Percentiles rank a stretch among this genome's conserved stretches.
Evolutionary conservation across 2,797 vertebrate species (phyloP).

Genomic region (Acipenser oxyrinchus): DNA sequence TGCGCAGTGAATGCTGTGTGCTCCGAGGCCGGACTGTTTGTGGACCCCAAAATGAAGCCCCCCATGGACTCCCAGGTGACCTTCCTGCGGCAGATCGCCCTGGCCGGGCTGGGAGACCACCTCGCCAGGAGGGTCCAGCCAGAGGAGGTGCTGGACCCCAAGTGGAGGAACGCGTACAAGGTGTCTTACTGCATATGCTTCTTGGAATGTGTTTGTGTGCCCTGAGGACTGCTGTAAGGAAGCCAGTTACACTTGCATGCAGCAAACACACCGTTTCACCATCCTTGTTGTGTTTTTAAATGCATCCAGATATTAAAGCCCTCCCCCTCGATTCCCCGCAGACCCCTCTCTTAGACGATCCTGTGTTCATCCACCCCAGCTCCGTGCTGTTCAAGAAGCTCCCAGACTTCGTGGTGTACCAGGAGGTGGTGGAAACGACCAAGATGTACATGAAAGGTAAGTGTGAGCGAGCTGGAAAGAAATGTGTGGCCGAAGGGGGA

Average conservation of each 20-base stretch:
- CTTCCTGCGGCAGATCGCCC: slow-evolving; percentile 79
- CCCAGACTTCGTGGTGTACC: slow-evolving; percentile 88
- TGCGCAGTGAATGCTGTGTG: slow-evolving; percentile 75
- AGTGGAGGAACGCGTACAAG: slow-evolving; percentile 91
- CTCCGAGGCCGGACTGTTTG: slow-evolving; percentile 62
- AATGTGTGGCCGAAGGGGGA: neutral
- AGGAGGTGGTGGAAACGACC: slow-evolving; percentile 88
- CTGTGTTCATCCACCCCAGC: slow-evolving; percentile 87
- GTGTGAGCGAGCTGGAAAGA: neutral
- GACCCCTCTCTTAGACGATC: slow-evolving; percentile 85
- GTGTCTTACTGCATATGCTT: slow-evolving; percentile 32
- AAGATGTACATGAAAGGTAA: slow-evolving; percentile 97
- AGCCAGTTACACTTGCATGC: too few species aligned
- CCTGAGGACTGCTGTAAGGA: too few species aligned
- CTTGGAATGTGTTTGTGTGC: too few species aligned
- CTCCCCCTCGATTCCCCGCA: slow-evolving; percentile 30
- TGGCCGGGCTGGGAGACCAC: slow-evolving; percentile 87
- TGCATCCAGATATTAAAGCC: neutral
- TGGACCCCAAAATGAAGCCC: slow-evolving; percentile 85
- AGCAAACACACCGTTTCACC: too few species aligned
- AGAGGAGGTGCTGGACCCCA: slow-evolving; percentile 77
- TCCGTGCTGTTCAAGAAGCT: slow-evolving; percentile 81
- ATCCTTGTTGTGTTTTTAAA: neutral
- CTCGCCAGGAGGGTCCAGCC: slow-evolving; percentile 74
- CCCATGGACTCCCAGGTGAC: slow-evolving; percentile 77